Percentiles rank a stretch among this genome's conserved stretches.
Evolutionary conservation across 2,797 vertebrate genomes (phyloP).

Genomic region (Triplophysa yarkandensis): DNA sequence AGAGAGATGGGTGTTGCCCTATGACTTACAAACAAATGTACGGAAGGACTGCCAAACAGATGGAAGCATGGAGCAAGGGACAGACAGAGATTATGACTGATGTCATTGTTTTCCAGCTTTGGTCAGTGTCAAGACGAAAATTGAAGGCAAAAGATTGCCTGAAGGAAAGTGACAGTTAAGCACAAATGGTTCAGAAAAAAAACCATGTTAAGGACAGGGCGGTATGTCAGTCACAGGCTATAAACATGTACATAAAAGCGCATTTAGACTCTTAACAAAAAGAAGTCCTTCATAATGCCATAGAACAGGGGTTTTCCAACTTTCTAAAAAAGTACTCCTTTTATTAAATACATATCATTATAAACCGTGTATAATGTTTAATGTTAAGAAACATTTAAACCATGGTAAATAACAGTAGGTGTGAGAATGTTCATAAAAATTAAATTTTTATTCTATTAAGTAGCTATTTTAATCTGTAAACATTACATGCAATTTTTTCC

Average conservation of each 20-base stretch:
- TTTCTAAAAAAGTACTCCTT: no score
- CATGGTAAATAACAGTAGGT: no score
- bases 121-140: constrained; percentile 53
- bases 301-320: no score
- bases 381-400: no score
- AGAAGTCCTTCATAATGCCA: no score
- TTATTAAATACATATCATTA: no score
- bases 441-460: no score
- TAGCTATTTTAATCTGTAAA: no score
- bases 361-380: no score
- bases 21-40: constrained; percentile 32
- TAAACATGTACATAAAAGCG: neutral
- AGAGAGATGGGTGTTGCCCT: constrained; percentile 35
- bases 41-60: constrained; percentile 15
- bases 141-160: constrained; percentile 55
- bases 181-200: constrained; percentile 20
- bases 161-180: constrained; percentile 58
- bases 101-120: constrained; percentile 66
- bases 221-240: neutral
- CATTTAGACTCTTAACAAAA: no score
- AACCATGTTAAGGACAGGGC: neutral
- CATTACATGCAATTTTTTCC: no score
- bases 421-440: no score
- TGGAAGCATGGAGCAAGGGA: constrained; percentile 12
- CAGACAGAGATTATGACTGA: constrained; percentile 66